These are phyloP conservation scores for Mamestra configurata DNA, from an alignment of 1,140 invertebrate species.

Conservation along the genomic window DNA sequence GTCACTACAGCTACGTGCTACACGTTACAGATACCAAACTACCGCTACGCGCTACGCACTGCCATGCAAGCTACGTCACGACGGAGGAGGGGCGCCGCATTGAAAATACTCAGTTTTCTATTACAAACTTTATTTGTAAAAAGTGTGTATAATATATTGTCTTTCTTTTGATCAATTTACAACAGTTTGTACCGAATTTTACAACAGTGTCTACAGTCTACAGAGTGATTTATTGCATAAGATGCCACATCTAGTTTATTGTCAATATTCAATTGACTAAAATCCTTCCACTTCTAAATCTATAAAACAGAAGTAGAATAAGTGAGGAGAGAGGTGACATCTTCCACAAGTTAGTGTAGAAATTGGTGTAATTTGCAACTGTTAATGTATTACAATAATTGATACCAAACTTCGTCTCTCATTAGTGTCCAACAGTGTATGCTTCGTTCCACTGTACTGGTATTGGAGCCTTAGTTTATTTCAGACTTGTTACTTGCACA, in stretches of 20 bases:
- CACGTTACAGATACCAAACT: constrained; percentile 32
- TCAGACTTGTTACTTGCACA: constrained; percentile 10
- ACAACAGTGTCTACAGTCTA: constrained; percentile 50
- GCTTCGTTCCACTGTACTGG: neutral
- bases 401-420: constrained; percentile 8
- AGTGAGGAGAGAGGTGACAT: constrained; percentile 24
- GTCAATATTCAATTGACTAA: neutral
- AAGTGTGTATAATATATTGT: constrained; percentile 61
- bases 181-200: constrained; percentile 48
- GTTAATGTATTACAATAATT: constrained; percentile 38
- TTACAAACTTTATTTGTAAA: constrained; percentile 66
- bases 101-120: constrained; percentile 66
- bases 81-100: constrained; percentile 55
- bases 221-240: constrained; percentile 19
- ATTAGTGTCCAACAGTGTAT: neutral
- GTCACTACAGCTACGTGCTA: constrained; percentile 49
- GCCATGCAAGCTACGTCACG: constrained; percentile 45
- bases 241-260: constrained; percentile 23
- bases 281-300: constrained; percentile 20
- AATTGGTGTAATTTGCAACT: constrained; percentile 48
- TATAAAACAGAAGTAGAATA: constrained; percentile 8
- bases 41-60: constrained; percentile 29
- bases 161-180: constrained; percentile 54
- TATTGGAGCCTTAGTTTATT: constrained; percentile 11
- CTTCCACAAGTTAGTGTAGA: constrained; percentile 31